These are phyloP conservation scores for Cirrhinus mrigala DNA, from an alignment of 2,797 vertebrate genomes.

Conservation along the genomic window DNA sequence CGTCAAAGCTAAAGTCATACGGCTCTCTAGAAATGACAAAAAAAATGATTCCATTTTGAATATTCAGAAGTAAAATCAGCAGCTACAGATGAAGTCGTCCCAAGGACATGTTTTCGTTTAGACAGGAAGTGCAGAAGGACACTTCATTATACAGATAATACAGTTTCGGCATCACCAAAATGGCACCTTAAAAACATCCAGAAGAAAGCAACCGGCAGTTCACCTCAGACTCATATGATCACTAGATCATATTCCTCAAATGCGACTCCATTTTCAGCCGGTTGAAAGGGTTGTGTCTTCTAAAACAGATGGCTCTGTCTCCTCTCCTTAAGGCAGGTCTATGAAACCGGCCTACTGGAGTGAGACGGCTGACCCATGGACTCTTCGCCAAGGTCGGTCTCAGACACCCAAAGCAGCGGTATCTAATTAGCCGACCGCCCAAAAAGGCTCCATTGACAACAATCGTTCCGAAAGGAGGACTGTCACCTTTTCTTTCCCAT, in stretches of 20 bases:
- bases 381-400: slow-evolving; percentile 1
- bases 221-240: neutral
- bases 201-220: slow-evolving; percentile 48
- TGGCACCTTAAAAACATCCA: slow-evolving; percentile 38
- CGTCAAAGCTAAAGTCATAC: slow-evolving; percentile 47
- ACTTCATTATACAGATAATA: slow-evolving; percentile 55
- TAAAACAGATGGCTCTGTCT: neutral
- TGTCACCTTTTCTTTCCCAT: slow-evolving; percentile 82
- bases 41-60: slow-evolving; percentile 34
- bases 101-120: slow-evolving; percentile 28
- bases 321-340: neutral
- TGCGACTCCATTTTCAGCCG: neutral
- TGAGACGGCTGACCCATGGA: slow-evolving; percentile 19
- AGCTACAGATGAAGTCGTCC: slow-evolving; percentile 62
- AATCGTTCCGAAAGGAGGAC: slow-evolving; percentile 32
- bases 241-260: slow-evolving; percentile 5
- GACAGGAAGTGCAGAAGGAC: slow-evolving; percentile 66
- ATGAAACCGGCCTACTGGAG: neutral
- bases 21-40: slow-evolving; percentile 44
- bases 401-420: neutral
- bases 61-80: slow-evolving; percentile 58
- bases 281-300: slow-evolving; percentile 9
- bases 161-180: slow-evolving; percentile 29
- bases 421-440: slow-evolving; percentile 52
- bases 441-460: slow-evolving; percentile 53